These are phyloP conservation scores for Busseola fusca DNA, from an alignment of 2,888 invertebrate genomes.

Conservation along the genomic window DNA sequence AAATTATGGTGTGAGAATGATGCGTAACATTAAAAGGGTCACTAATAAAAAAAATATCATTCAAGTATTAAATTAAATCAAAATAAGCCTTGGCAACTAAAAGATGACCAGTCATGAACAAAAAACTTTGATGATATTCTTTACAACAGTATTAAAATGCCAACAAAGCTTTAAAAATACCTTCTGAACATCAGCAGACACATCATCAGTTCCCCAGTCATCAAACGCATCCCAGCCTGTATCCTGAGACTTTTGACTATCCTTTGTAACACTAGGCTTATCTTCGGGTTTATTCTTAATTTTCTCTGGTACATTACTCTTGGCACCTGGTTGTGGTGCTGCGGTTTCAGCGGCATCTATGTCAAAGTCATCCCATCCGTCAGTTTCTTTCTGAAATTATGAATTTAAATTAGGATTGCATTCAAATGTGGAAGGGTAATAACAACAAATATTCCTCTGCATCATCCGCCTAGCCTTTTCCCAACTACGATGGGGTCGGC, in stretches of 20 bases:
- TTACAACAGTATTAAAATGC: not conserved
- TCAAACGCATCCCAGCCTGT: slow-evolving; percentile 88
- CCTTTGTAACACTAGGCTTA: slow-evolving; percentile 40
- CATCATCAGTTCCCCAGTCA: slow-evolving; percentile 81
- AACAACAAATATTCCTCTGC: no score
- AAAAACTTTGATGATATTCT: not conserved
- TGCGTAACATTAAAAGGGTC: not conserved
- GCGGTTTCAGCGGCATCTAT: slow-evolving; percentile 75
- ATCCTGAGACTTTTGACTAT: slow-evolving; percentile 72
- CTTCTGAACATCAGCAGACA: not conserved
- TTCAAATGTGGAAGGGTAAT: not conserved
- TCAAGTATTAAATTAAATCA: not conserved
- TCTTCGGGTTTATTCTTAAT: slow-evolving; percentile 14
- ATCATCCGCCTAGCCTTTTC: no score
- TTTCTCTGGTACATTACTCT: slow-evolving; percentile 19
- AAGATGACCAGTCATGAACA: not conserved
- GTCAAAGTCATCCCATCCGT: slow-evolving; percentile 88
- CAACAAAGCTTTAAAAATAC: not conserved
- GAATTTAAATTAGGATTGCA: not conserved
- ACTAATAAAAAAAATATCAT: not conserved
- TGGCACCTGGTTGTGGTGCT: slow-evolving; percentile 43
- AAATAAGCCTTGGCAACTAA: not conserved
- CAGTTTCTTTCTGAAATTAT: slow-evolving; percentile 66
- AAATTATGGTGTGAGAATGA: not conserved
- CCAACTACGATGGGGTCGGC: no score